These are phyloP conservation scores for Chelonus formosanus DNA, from an alignment of 2,888 invertebrate species.

Conservation along the genomic window DNA sequence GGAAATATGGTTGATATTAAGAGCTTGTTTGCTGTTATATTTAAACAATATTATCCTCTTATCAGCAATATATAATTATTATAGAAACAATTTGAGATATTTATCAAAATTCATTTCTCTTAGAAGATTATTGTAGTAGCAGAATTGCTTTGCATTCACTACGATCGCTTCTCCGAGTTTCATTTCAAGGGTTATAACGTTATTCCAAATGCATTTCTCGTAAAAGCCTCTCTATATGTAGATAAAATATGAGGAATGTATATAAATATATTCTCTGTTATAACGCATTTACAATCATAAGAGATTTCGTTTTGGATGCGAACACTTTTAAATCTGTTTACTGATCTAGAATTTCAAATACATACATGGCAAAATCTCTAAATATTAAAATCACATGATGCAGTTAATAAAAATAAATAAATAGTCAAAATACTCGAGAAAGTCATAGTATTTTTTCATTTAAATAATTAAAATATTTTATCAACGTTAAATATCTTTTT, in stretches of 20 bases:
- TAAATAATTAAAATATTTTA: too few species aligned
- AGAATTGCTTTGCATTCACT: conserved; percentile 33
- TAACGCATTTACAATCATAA: conserved; percentile 25
- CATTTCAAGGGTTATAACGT: conserved; percentile 34
- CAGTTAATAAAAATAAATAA: neutral
- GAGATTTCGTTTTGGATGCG: conserved; percentile 31
- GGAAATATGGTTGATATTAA: too few species aligned
- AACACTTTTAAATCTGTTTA: conserved; percentile 36
- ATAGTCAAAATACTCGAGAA: too few species aligned
- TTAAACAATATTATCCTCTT: too few species aligned
- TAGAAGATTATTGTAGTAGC: conserved; percentile 24
- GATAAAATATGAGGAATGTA: conserved; percentile 23
- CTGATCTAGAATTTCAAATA: conserved; percentile 35
- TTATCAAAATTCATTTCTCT: conserved; percentile 27
- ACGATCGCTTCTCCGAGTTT: conserved; percentile 27
- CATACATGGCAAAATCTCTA: neutral
- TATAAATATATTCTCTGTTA: conserved; percentile 20
- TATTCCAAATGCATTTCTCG: conserved; percentile 37
- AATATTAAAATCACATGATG: neutral
- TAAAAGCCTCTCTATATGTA: conserved; percentile 34
- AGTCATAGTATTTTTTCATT: too few species aligned
- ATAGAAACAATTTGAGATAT: conserved; percentile 10
- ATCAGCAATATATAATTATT: conserved; percentile 1
- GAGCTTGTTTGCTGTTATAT: too few species aligned
- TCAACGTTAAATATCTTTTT: too few species aligned